These are phyloP conservation scores for Megalurothrips usitatus DNA, from an alignment of 2,888 invertebrate species.

Conservation along the genomic window DNA sequence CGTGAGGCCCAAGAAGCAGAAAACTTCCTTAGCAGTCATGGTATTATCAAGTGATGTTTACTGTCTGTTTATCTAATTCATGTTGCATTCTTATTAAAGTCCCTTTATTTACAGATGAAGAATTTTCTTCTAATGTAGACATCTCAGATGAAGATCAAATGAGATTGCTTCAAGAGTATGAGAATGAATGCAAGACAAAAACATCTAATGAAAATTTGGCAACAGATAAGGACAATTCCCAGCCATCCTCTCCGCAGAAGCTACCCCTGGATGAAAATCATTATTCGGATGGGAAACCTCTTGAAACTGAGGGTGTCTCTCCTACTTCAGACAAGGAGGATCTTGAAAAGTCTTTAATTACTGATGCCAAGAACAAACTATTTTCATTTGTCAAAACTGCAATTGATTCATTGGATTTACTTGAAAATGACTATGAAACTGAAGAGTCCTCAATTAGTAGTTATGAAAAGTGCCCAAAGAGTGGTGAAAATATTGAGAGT, in stretches of 20 bases:
- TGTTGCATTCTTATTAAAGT: too few relatives aligned
- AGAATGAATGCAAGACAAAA: not conserved
- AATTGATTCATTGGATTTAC: constrained; percentile 3
- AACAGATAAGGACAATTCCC: not conserved
- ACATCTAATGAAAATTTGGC: not conserved
- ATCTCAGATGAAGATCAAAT: constrained; percentile 12
- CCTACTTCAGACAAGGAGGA: not conserved
- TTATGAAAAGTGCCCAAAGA: constrained; percentile 7
- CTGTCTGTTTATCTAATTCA: not conserved
- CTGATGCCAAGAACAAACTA: not conserved
- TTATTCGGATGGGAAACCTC: not conserved
- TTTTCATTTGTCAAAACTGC: constrained; percentile 20
- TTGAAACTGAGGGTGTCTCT: not conserved
- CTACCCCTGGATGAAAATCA: not conserved
- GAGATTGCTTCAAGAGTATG: constrained; percentile 12
- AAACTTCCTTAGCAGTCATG: constrained; percentile 50
- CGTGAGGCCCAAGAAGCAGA: constrained; percentile 50
- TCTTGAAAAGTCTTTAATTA: not conserved
- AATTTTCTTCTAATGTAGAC: not conserved
- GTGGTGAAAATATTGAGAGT: not conserved
- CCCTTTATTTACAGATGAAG: not conserved
- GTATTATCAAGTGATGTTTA: constrained; percentile 40
- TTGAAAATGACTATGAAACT: constrained; percentile 5
- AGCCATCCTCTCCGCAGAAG: not conserved
- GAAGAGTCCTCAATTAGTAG: constrained; percentile 8